A percentile compares a stretch with the other conserved stretches of the same genome.
Evolutionary conservation across 30 jellyfish, hydroid and myxozoan species (phyloP).

Genomic region (Hydractinia echinata): DNA sequence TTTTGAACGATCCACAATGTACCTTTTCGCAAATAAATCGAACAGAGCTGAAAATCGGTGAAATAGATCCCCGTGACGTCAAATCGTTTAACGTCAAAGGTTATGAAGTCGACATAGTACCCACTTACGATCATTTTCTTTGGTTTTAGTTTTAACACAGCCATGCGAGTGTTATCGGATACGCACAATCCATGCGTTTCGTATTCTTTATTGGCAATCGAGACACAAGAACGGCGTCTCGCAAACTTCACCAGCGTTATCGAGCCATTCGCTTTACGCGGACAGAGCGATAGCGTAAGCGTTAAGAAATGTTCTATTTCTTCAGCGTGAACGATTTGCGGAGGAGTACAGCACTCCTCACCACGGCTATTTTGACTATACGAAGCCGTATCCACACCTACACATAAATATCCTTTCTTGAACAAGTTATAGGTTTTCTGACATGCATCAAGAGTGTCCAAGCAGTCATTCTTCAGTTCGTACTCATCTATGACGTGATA

Average conservation of each 20-base stretch:
- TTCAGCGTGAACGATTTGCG: neutral
- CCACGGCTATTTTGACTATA: neutral
- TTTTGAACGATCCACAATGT: slow-evolving; percentile 8
- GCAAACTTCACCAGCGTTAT: neutral
- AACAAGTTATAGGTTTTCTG: neutral
- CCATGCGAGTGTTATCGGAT: neutral
- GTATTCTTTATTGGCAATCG: neutral
- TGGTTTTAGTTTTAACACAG: neutral
- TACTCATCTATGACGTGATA: neutral
- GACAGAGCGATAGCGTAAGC: neutral
- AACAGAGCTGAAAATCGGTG: slow-evolving; percentile 1
- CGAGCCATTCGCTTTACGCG: neutral
- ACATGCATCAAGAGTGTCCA: neutral
- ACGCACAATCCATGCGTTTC: neutral
- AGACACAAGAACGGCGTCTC: slow-evolving; percentile 4
- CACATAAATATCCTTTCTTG: slow-evolving; percentile 1
- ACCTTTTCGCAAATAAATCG: neutral
- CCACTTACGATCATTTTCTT: neutral
- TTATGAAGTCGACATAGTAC: neutral
- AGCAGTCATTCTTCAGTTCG: neutral
- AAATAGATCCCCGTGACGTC: neutral
- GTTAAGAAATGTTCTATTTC: neutral
- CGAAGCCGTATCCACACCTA: neutral
- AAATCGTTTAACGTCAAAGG: neutral
- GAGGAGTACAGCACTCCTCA: neutral